Percentiles rank a stretch among this genome's conserved stretches.
Evolutionary conservation across 2,113 vertebrate species (phyloP).

Genomic region (Conger conger): DNA sequence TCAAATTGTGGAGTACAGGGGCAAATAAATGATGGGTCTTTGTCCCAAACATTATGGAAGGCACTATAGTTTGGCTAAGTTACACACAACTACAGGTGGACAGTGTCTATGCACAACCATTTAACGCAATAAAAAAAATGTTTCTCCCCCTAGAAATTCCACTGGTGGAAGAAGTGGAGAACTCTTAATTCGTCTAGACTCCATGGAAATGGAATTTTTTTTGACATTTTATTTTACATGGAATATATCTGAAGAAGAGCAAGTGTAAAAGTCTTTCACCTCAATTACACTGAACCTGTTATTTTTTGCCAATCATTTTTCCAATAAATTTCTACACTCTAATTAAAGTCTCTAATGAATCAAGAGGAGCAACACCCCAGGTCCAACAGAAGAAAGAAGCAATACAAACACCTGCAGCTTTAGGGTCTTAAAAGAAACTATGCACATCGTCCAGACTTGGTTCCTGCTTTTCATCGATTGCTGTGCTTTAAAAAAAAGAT

Average conservation of each 20-base stretch:
- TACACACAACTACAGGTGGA: background rate
- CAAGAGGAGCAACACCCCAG: background rate
- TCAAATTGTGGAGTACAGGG: too few species aligned
- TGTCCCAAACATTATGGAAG: too few species aligned
- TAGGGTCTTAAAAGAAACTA: background rate
- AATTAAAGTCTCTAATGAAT: background rate
- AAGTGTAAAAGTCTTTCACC: background rate
- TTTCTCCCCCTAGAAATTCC: conserved; percentile 74
- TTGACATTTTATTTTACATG: background rate
- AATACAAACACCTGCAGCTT: background rate
- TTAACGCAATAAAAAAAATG: background rate
- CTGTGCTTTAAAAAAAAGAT: background rate
- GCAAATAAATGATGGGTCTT: too few species aligned
- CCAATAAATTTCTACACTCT: background rate
- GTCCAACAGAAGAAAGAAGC: background rate
- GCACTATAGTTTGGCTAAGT: background rate
- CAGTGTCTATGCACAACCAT: background rate
- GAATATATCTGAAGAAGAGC: background rate
- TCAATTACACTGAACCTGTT: background rate
- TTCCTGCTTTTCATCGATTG: background rate
- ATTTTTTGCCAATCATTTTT: conserved; percentile 2
- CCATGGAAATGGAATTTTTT: background rate
- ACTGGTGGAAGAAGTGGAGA: conserved; percentile 75
- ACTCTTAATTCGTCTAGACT: conserved; percentile 8
- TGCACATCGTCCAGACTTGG: background rate